Conservation (phyloP, 2,797 vertebrate species). For the Gadopsis marmoratus region DNA sequence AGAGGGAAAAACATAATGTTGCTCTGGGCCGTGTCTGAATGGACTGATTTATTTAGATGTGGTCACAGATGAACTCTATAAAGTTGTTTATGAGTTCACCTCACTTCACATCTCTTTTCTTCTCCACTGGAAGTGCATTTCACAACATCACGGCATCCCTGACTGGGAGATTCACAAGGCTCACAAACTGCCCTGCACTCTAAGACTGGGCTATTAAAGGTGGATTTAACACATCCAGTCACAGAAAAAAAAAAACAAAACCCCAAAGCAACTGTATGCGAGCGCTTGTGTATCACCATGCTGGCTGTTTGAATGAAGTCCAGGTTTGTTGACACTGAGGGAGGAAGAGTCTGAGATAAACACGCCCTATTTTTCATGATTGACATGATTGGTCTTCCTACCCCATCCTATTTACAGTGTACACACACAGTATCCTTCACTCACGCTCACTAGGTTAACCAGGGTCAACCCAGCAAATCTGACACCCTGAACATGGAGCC, state of each 20-base stretch:
- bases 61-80: conserved; percentile 66
- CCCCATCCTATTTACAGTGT: conserved; percentile 40
- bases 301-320: background rate
- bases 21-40: conserved; percentile 59
- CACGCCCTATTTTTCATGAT: conserved; percentile 8
- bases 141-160: conserved; percentile 5
- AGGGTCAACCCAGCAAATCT: conserved; percentile 60
- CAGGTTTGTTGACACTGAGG: conserved; percentile 17
- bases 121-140: conserved; percentile 15
- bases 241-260: too few species aligned
- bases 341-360: conserved; percentile 51
- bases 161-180: conserved; percentile 26
- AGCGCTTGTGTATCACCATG: background rate
- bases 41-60: conserved; percentile 74
- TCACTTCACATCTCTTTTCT: conserved; percentile 34
- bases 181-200: conserved; percentile 12
- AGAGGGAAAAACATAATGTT: conserved; percentile 53
- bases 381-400: conserved; percentile 45
- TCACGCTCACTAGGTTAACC: conserved; percentile 60
- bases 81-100: conserved; percentile 69
- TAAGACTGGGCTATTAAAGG: conserved; percentile 10
- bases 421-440: conserved; percentile 29
- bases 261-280: too few species aligned
- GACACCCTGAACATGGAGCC: conserved; percentile 48
- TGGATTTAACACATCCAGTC: conserved; percentile 16